These are phyloP conservation scores for Saccostrea echinata DNA, from an alignment of 1,140 invertebrate species.

Conservation along the genomic window DNA sequence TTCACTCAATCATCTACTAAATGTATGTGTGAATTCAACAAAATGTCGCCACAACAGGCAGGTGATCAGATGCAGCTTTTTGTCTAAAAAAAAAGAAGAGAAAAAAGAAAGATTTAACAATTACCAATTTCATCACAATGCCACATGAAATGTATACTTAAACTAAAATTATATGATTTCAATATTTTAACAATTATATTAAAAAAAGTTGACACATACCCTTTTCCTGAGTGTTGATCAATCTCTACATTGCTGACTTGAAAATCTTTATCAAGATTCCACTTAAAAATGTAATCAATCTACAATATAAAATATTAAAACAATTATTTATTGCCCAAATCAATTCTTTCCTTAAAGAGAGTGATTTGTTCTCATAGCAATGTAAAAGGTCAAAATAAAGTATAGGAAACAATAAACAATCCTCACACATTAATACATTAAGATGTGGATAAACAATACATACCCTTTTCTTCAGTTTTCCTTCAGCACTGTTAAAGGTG, in stretches of 20 bases:
- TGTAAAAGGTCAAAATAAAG: too few species aligned
- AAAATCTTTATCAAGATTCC: neutral
- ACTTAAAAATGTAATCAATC: neutral
- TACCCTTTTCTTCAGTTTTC: slow-evolving; percentile 33
- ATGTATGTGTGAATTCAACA: neutral
- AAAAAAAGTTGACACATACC: neutral
- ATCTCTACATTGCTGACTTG: neutral
- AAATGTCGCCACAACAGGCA: neutral
- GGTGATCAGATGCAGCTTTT: neutral
- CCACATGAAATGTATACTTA: too few species aligned
- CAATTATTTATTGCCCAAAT: neutral
- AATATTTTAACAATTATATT: too few species aligned
- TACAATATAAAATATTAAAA: neutral
- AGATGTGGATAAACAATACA: too few species aligned
- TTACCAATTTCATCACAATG: too few species aligned
- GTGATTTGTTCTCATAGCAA: too few species aligned
- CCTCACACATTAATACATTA: too few species aligned
- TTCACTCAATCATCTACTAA: neutral
- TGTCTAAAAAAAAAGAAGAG: neutral
- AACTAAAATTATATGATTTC: too few species aligned
- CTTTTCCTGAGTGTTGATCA: neutral
- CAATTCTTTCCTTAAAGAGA: too few species aligned
- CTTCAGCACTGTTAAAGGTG: slow-evolving; percentile 1
- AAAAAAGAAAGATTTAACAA: too few species aligned
- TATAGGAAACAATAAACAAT: too few species aligned